Base-by-base conservation (phyloP, 2,888 invertebrate species). In the Morpho helenor region DNA sequence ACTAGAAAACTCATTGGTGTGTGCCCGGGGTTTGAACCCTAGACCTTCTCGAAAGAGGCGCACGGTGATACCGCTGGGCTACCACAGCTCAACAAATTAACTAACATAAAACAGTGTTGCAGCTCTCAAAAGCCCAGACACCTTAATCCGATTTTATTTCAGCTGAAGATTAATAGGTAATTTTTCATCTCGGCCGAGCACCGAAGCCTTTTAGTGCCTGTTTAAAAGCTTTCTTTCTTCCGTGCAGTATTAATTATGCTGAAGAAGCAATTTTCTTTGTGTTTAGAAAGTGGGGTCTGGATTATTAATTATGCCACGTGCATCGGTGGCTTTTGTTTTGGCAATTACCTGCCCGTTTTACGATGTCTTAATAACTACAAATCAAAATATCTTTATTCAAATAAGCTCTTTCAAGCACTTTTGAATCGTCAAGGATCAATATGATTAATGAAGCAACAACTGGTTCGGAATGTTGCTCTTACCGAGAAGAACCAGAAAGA, bases 201-300 rank as follows among this genome's bases (percentile, higher is more conserved):
- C 46, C 53, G 63, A 59, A 50, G 56, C 49, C 60, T 61, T 55
- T 57, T 59, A 61, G 61, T 57, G 56, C 59, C 54, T 58, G 56
- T 48, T 59, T 63, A 56, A 59, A 61, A 63, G 55, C 56, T 44
- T 52, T 56, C 58, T 59, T 63, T 49, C 45, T 46, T 8, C 16
- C 49, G 58, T 57, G 55, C 58, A 49, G 58, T 51, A 59, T 61
- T 63, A 63, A 63, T 63, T 63, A 63, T 59, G 63, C 59, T 54
- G 57, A 61, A 61, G 61, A 61, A 57, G 59, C 55, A 61, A 55
- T 63, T 59, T 57, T 61, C 63, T 59, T 63, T 63, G 61, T 61
- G 45, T 55, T 59, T 57, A 52, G n/a, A n/a, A 54, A 49, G 31
- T 8, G 39, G 52, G 46, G 44, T 47, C 45, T 31, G 43, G 42